Evolutionary conservation across 2,888 invertebrate genomes (phyloP), one percentile per base, ranked within the genome.

Genomic region (Apamea sordens): DNA sequence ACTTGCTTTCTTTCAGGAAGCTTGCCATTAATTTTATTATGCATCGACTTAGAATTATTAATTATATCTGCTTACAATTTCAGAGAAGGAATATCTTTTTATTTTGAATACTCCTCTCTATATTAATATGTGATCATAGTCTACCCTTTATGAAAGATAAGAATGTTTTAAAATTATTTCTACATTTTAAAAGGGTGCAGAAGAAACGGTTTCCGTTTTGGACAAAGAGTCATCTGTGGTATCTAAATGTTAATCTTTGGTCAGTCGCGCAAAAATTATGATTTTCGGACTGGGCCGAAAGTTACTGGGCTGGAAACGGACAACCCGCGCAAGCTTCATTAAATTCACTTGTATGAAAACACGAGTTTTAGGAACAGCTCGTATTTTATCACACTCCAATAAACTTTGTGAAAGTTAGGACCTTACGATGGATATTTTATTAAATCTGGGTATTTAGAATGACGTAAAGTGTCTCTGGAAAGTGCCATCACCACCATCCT

Each of bases 161-260:
- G 75, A 75, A 63, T 77, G 72, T 82, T 83, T 74, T 70, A 83
- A 89, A 85, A 86, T 89, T 88, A 53, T 84, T 88, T 90, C 88
- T 89, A 73, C 80, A 91, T 91, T 91, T 89, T 85, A 92, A 91
- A 92, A 89, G 93, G 93, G 92, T 91, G 88, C 86, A 86, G 88
- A 93, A 93, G 93, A 91, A 93, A 92, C 92, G 90, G 92, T 91
- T 93, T 95, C 95, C 95, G 94, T 91, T 88, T 83, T 71, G 90
- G 89, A 96, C 95, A 96, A 95, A 94, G 93, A 94, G 93, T 89
- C 90, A 88, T 79, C 86, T 94, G 95, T 85, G 95, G 95, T 96
- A 96, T 96, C 96, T 96, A 94, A 96, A 96, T 95, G 96, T 94
- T 94, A 94, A 96, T 96, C 96, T 96, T 96, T 96, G 96, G 96